Percentiles rank a stretch among this genome's conserved stretches.
These are phyloP conservation scores for Darevskia nairensis DNA, from an alignment of 2,797 vertebrate genomes.

Conservation along the genomic window DNA sequence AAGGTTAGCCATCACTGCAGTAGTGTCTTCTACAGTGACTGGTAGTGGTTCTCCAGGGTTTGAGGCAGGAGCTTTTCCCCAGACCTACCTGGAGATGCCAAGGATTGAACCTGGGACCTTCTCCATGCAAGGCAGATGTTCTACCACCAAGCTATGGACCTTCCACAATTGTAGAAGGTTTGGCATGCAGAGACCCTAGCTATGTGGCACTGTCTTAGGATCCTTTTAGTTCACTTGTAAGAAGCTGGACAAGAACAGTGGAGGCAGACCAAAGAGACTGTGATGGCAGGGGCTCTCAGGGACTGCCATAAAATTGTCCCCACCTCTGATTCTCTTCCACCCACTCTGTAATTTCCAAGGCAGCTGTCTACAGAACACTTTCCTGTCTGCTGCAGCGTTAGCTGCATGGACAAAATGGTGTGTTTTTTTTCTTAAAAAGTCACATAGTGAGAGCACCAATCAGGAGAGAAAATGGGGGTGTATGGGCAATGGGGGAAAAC, in stretches of 20 bases:
- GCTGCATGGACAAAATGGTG: slow-evolving; percentile 28
- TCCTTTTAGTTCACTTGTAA: background rate
- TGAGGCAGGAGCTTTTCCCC: too few relatives aligned
- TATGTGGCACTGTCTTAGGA: background rate
- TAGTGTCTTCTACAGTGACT: too few relatives aligned
- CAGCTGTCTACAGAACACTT: background rate
- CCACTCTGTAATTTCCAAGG: slow-evolving; percentile 16
- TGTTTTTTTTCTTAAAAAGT: background rate
- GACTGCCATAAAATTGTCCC: background rate
- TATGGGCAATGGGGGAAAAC: background rate
- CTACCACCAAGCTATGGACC: too few relatives aligned
- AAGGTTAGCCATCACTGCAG: too few relatives aligned
- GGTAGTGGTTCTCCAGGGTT: too few relatives aligned
- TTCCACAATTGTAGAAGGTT: too few relatives aligned
- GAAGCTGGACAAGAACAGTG: background rate
- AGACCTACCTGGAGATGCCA: too few relatives aligned
- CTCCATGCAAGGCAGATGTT: too few relatives aligned
- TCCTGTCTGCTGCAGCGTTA: background rate
- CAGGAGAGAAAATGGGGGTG: background rate
- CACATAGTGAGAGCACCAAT: accelerated
- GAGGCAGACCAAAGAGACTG: background rate
- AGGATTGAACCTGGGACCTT: too few relatives aligned
- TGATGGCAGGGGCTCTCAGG: background rate
- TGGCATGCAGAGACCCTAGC: background rate
- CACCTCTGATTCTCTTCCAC: background rate